Percentiles rank a stretch among this genome's conserved stretches.
Conservation (phyloP, 1,140 invertebrate genomes). For the Adelges cooleyi region DNA sequence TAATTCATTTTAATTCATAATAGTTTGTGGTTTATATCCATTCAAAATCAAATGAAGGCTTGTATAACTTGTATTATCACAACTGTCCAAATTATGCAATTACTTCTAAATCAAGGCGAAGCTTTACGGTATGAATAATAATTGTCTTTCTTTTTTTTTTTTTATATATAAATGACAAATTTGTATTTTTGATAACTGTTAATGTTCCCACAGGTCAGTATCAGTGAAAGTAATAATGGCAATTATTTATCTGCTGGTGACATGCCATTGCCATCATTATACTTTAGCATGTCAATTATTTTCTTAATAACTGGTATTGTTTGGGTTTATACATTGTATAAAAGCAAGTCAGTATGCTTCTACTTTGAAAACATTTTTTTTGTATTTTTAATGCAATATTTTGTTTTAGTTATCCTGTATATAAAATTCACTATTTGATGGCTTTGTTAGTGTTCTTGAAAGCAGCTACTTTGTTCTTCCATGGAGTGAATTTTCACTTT, state of each 20-base stretch:
- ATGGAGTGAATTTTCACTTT: constrained; percentile 94
- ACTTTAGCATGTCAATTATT: constrained; percentile 79
- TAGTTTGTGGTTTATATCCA: constrained; percentile 68
- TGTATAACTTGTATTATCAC: constrained; percentile 93
- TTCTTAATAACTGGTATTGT: constrained; percentile 81
- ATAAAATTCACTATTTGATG: constrained; percentile 97
- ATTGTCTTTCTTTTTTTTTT: background rate
- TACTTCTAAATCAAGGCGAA: constrained; percentile 44
- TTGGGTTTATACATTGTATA: constrained; percentile 82
- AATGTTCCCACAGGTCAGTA: constrained; percentile 54
- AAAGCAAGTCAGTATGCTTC: constrained; percentile 43
- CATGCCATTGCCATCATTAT: constrained; percentile 86
- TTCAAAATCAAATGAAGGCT: constrained; percentile 67
- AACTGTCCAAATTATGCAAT: constrained; percentile 68
- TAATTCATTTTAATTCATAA: background rate
- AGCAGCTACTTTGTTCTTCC: constrained; percentile 83
- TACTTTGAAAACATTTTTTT: background rate
- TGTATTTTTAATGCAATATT: constrained; percentile 24
- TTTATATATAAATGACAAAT: background rate
- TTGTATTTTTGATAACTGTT: background rate
- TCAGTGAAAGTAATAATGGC: constrained; percentile 66
- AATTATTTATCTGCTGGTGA: constrained; percentile 95
- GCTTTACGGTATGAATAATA: constrained; percentile 47
- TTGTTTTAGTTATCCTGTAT: constrained; percentile 62
- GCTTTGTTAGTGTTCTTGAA: constrained; percentile 85